Conservation (phyloP, 2,113 vertebrate species). For the Casuarius casuarius region DNA sequence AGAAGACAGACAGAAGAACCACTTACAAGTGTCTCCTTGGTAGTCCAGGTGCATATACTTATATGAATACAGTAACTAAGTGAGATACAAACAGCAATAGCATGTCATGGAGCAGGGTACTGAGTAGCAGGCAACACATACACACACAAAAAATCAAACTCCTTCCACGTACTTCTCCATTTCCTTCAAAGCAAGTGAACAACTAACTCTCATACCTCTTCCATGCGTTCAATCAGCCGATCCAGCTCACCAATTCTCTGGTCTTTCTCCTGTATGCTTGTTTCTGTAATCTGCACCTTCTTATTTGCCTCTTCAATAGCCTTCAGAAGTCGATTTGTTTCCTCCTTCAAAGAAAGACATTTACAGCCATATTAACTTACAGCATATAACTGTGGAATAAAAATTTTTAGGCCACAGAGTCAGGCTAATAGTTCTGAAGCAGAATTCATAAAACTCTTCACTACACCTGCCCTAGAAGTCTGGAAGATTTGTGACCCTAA, state of each 20-base stretch:
- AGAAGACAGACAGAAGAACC: neutral
- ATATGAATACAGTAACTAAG: neutral
- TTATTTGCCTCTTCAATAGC: constrained; percentile 91
- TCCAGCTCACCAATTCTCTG: constrained; percentile 90
- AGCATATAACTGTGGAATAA: neutral
- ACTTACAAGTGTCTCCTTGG: neutral
- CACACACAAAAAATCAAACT: neutral
- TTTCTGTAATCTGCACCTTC: constrained; percentile 84
- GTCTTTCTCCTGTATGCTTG: constrained; percentile 90
- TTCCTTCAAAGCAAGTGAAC: neutral
- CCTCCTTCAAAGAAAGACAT: constrained; percentile 77
- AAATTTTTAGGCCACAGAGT: neutral
- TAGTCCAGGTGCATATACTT: neutral
- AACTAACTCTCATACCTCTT: constrained; percentile 75
- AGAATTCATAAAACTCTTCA: neutral
- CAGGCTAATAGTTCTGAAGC: neutral
- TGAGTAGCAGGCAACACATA: neutral
- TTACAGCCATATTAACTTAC: neutral
- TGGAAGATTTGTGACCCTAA: neutral
- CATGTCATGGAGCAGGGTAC: neutral
- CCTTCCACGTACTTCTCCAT: neutral
- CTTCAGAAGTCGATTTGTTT: constrained; percentile 88
- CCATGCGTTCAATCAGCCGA: constrained; percentile 91
- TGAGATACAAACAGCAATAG: neutral
- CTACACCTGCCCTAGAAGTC: neutral